Evolutionary conservation across 2,797 vertebrate genomes (phyloP), one percentile per base, ranked within the genome.

Genomic region (Sebastes vulpes): DNA sequence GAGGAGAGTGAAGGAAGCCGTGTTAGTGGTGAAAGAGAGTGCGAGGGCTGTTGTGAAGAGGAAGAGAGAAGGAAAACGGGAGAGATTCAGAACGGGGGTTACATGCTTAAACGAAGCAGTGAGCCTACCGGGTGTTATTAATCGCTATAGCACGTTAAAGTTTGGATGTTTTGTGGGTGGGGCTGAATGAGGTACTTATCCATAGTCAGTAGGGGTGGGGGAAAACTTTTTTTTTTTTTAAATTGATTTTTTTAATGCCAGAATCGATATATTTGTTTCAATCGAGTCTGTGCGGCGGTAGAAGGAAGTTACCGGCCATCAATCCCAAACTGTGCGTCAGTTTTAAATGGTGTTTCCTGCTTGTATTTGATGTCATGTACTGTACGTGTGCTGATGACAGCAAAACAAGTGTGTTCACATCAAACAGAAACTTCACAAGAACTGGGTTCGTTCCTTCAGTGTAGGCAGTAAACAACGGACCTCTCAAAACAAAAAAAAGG

Each of bases 21-120:
- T 72, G 87, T 84, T 85, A 91, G 86, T 84, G 73, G 82, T 84
- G 84, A 75, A 32, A 70, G 65, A 82, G 72, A 82, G 72, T 48
- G 75, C 32, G 83, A 88, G 58, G 65, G 83, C 86, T 90, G 90
- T 56, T 28, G 86, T 83, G 72, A 83, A 63, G 68, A 86, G 77
- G 81, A 80, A 80, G 64, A 81, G 61, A 84, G 38, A 69, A 38
- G 69, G 54, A 83, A 89, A 29, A 70, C 14, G 10, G 61, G 23
- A 83, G 21, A 72, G 59, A 59, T 75, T 89, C 31, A 91, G 81
- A 83, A 71, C 21, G 25, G 14, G 50, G 53, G 63, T 75, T 72
- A 65, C 56, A 58, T 9, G 64, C 48, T 42, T 66, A 58, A 28
- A 38, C 66, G 52, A 72, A 69, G 56, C 46, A 32, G 32, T 12